These are phyloP conservation scores for Athalia cordata DNA, from an alignment of 2,888 invertebrate species.

Conservation along the genomic window DNA sequence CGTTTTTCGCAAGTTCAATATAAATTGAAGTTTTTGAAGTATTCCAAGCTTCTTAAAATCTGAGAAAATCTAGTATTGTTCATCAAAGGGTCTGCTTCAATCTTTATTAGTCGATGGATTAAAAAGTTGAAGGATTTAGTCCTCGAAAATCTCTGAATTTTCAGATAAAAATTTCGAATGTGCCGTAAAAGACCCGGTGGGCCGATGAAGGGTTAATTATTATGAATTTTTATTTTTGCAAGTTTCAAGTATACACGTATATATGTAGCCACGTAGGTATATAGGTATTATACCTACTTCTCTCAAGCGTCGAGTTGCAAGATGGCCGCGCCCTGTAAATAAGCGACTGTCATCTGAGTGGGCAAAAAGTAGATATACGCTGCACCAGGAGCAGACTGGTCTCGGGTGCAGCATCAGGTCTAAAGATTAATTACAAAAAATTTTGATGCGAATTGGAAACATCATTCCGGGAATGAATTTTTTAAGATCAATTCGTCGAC, in stretches of 20 bases:
- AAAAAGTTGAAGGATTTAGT: too few relatives aligned
- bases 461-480: slow-evolving; percentile 65
- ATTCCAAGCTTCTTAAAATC: too few relatives aligned
- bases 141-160: too few relatives aligned
- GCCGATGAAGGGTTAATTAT: too few relatives aligned
- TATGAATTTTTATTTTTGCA: background rate
- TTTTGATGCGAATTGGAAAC: slow-evolving; percentile 69
- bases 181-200: too few relatives aligned
- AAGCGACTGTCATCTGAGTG: slow-evolving; percentile 72
- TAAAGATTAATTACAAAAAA: slow-evolving; percentile 72
- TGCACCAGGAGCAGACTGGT: slow-evolving; percentile 64
- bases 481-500: slow-evolving; percentile 29
- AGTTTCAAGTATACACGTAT: slow-evolving; percentile 21
- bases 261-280: slow-evolving; percentile 9
- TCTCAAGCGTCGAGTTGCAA: slow-evolving; percentile 65
- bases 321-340: slow-evolving; percentile 72
- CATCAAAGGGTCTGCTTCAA: too few relatives aligned
- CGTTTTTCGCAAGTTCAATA: too few relatives aligned
- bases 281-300: slow-evolving; percentile 14
- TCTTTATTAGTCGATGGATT: too few relatives aligned
- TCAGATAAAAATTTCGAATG: too few relatives aligned
- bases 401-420: slow-evolving; percentile 56
- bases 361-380: slow-evolving; percentile 71
- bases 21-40: too few relatives aligned
- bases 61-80: too few relatives aligned